These are phyloP conservation scores for Crambe crambe DNA, from an alignment of 37 sponge, comb jelly and placozoan genomes.

Conservation along the genomic window DNA sequence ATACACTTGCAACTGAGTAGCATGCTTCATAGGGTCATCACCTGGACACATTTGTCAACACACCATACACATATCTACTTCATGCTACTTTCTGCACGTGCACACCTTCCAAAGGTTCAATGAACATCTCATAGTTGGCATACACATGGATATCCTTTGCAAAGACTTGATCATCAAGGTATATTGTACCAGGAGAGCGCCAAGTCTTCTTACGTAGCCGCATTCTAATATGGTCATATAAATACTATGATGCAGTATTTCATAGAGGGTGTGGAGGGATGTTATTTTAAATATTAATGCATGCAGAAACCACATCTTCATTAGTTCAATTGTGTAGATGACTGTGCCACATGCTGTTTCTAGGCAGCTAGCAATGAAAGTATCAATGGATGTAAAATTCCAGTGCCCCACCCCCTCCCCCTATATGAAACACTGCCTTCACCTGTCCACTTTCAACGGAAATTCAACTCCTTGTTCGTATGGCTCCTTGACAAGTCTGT, in stretches of 20 bases:
- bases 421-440: too few species aligned
- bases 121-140: slow-evolving; percentile 75
- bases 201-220: slow-evolving; percentile 89
- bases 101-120: slow-evolving; percentile 79
- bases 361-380: too few species aligned
- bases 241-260: too few species aligned
- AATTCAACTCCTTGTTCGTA: slow-evolving; percentile 46
- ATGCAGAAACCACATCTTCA: too few species aligned
- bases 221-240: slow-evolving; percentile 61
- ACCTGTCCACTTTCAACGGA: slow-evolving; percentile 50
- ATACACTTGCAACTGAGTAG: slow-evolving; percentile 81
- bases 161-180: slow-evolving; percentile 75
- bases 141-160: slow-evolving; percentile 80
- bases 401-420: too few species aligned
- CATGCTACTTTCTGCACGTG: too few species aligned
- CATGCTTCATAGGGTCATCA: slow-evolving; percentile 59
- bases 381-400: too few species aligned
- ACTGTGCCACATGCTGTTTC: too few species aligned
- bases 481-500: slow-evolving; percentile 61
- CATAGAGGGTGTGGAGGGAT: too few species aligned
- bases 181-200: slow-evolving; percentile 75
- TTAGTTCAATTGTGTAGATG: too few species aligned
- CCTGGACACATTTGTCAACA: slow-evolving; percentile 18
- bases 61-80: not conserved
- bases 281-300: too few species aligned